Conservation (phyloP, 2,797 vertebrate species). For the Gallirallus australis region DNA sequence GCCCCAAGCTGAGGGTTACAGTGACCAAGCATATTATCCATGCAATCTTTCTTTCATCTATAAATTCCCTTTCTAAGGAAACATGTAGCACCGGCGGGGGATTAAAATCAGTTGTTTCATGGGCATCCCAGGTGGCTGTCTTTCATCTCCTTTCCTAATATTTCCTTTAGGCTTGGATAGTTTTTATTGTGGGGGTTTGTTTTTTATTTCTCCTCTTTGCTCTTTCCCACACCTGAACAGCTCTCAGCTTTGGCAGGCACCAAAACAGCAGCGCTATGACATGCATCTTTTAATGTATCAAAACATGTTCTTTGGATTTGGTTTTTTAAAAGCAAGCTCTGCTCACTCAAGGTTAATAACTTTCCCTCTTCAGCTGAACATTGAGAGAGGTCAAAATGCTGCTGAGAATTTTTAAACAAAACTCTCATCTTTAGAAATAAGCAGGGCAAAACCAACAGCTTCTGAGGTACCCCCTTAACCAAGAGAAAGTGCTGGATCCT, state of each 20-base stretch:
- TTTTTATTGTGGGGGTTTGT: neutral
- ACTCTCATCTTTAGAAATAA: neutral
- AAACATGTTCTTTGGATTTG: conserved; percentile 15
- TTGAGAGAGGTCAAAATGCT: neutral
- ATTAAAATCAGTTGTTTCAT: conserved; percentile 10
- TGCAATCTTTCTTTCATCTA: neutral
- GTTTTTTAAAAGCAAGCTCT: conserved; percentile 25
- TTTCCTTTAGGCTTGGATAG: conserved; percentile 42
- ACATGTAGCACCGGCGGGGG: neutral
- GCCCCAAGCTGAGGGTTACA: neutral
- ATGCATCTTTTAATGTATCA: conserved; percentile 45
- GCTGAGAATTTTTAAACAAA: neutral
- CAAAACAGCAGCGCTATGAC: conserved; percentile 15
- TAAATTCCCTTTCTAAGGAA: conserved; percentile 18
- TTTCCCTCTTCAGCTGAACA: neutral
- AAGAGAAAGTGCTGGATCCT: neutral
- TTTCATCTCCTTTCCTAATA: conserved; percentile 41
- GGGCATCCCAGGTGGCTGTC: neutral
- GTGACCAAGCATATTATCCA: neutral
- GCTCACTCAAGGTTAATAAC: conserved; percentile 22
- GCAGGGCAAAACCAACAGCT: neutral
- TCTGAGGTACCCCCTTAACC: neutral
- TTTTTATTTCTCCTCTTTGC: neutral
- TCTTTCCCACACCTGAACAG: neutral
- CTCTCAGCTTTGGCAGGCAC: conserved; percentile 23